Evolutionary conservation across 2,888 invertebrate species (phyloP), one percentile per base, ranked within the genome.

Genomic region (Stictocephala bisonia): DNA sequence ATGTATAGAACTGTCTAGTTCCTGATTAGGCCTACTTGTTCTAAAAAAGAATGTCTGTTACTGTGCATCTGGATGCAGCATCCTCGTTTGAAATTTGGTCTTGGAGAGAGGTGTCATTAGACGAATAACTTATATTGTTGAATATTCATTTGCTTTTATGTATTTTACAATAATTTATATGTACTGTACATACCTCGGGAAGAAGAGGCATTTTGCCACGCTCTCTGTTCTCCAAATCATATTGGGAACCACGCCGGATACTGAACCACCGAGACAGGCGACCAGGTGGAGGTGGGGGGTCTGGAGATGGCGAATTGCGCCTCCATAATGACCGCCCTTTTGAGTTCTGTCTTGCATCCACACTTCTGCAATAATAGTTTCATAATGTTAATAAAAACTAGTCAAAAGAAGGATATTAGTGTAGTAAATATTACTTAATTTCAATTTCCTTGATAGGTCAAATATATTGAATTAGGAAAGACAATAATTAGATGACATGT

Each of bases 251-350:
- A 75, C 94, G 88, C 44, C 95, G 86, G 77, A 95, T 93, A 81
- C 94, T 95, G 86, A 95, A 96, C 94, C 95, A 95, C 79, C 96
- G 88, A 31, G 94, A 91, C 58, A 95, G 87, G 72, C 93, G 87
- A 75, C 94, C 93, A 60, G 85, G 83, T 48, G 81, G 82, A 79
- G 91, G 90, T 1, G 74, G 64, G 18, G 72, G 68, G 26, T 31
- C 77, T 44, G 77, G 78, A 15, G 76, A 76, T 1, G 77, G 77
- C 15, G 77, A 75, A 13, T 72, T 73, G 22, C 72, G 69, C 29
- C 78, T 69, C 77, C 78, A 78, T 29, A 68, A 51, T 20, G 71
- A 77, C 51, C 77, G 73, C 35, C 76, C 29, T 40, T 79, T 75
- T 18, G 73, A 75, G 22, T 76, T 76, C 13, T 74, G 75, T 71